Base-by-base conservation (phyloP, 2,888 invertebrate species). In the Synanthedon vespiformis region DNA sequence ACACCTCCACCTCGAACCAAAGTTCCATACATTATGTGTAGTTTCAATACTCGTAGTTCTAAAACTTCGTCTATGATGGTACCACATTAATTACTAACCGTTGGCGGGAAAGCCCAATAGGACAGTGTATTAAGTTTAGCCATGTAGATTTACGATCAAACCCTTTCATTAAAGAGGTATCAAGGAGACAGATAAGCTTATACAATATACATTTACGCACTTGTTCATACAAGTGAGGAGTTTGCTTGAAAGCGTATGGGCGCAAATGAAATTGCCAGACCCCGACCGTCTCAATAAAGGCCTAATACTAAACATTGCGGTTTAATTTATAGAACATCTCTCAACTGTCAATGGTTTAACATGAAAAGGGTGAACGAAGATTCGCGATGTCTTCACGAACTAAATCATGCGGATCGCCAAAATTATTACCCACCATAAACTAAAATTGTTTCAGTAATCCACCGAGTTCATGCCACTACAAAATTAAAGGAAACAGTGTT, bases 161-260 rank as follows among this genome's bases (percentile, higher is more conserved):
- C 84, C 86, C 83, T 85, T 84, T 85, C 81, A 85, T 86, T 83
- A 85, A 84, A 80, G 79, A 82, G 82, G 85, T 84, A 85, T 83
- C 83, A 83, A 78, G 74, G 79, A 76, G 80, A 82, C 73, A 82
- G 81, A 84, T 84, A 84, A 80, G 77, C 73, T 71, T 71, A 65
- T 69, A 76, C 75, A 74, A 75, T 78, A 80, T 75, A 74, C 78
- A 80, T 77, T 75, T 78, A 80, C 76, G 74, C 78, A 80, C 77
- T 81, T 76, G 78, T 80, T 77, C 76, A 72, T 80, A 77, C 74
- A 77, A 77, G 74, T 76, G 70, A 70, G 73, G 71, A 75, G 74
- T 77, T 79, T 69, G 70, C 71, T 71, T 74, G 72, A 74, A 76
- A 77, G 74, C 75, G 76, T 72, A 70, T 71, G 70, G 70, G 68